Base-by-base conservation (phyloP, 2,888 invertebrate genomes). In the Callyntrura guangdongensis region DNA sequence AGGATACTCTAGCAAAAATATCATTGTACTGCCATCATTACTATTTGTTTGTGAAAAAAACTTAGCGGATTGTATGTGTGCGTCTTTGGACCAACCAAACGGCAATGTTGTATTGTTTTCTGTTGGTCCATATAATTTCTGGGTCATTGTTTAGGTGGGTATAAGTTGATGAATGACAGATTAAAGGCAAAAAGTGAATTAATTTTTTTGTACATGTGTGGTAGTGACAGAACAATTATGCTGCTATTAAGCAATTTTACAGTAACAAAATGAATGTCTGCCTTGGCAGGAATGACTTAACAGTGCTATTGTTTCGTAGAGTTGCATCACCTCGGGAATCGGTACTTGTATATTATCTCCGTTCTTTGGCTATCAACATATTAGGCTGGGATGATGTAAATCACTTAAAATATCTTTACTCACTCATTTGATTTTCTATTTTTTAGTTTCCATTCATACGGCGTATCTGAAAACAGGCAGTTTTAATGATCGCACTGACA, bases 81-180 rank as follows among this genome's bases (percentile, higher is more conserved):
- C 45, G 17, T 20, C n/a, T 17, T 9, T 20, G 17, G 17, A 17
- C 17, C 72, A 72, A 17, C 17, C 72, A 72, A 69, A 61, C 9
- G 61, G 36, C 6, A 36, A 69, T 9, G 3, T 0, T 69, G n/a
- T 36, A 14, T 64, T 22, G n/a, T 8, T 27, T 22, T 36, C 36
- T 36, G 36, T 27, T 69, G 69, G 14, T 36, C 69, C 11, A 64
- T 14, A 72, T 72, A 72, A 47, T 47, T 72, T 72, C 17, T 72
- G 72, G 72, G 72, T 72, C 72, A 47, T 72, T 72, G 69, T 72
- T 72, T 72, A 64, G 69, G 69, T 69, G n/a, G 36, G 14, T 59
- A 59, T 36, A 36, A 36, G 36, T 53, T 36, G 36, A 36, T 64
- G 25, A n/a, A 69, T 69, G 36, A 36, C 36, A 9, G 69, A 69